A percentile compares a stretch with the other conserved stretches of the same genome.
These are phyloP conservation scores for Bradypodion pumilum DNA, from an alignment of 2,797 vertebrate species.

Conservation along the genomic window DNA sequence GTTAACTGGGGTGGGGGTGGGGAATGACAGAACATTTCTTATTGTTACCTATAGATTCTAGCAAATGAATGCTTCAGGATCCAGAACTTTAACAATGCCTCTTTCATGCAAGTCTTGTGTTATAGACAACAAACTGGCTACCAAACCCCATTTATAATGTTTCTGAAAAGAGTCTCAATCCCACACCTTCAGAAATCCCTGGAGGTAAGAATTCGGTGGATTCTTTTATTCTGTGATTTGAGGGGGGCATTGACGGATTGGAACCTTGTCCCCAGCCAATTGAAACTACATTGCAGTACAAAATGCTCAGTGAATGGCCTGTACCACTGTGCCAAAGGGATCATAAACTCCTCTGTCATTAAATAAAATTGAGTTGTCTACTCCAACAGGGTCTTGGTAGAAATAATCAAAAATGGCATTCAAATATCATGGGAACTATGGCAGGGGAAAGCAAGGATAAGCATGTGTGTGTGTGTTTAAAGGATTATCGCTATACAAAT, in stretches of 20 bases:
- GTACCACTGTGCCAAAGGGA: constrained; percentile 1
- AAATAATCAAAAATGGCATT: constrained; percentile 27
- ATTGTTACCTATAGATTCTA: not conserved
- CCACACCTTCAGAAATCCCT: not conserved
- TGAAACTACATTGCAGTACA: not conserved
- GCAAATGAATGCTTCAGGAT: not conserved
- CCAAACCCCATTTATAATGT: not conserved
- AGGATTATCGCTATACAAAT: constrained; percentile 50
- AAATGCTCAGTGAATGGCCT: constrained; percentile 13
- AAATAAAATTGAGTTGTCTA: constrained; percentile 26
- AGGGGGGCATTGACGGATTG: not conserved
- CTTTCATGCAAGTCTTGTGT: not conserved
- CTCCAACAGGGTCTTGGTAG: not conserved
- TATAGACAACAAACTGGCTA: not conserved
- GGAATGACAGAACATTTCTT: not conserved
- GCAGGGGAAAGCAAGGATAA: constrained; percentile 22
- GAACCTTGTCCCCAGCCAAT: not conserved
- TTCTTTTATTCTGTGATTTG: not conserved
- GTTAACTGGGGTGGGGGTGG: not conserved
- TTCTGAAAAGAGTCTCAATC: constrained; percentile 1
- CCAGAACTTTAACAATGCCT: not conserved
- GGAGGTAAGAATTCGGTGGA: constrained; percentile 6
- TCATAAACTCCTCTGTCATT: constrained; percentile 31
- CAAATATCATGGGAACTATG: constrained; percentile 34
- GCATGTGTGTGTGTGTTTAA: not conserved